Percentiles rank a stretch among this genome's conserved stretches.
Evolutionary conservation across 2,113 vertebrate genomes (phyloP).

Genomic region (Chrysochloris asiatica): DNA sequence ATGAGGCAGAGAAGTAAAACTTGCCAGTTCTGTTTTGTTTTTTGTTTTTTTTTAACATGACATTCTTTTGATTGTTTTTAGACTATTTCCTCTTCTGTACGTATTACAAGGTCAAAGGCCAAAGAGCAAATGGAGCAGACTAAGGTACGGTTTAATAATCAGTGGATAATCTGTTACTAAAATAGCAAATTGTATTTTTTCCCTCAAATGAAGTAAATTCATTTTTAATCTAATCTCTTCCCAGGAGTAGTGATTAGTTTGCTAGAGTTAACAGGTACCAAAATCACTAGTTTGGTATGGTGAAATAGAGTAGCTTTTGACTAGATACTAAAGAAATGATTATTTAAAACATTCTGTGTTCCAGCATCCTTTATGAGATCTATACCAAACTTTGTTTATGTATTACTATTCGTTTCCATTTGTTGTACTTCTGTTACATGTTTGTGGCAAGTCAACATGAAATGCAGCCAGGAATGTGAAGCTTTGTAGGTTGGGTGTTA

Average conservation of each 20-base stretch:
- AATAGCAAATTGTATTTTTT: background rate
- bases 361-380: background rate
- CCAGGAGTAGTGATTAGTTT: slow-evolving; percentile 8
- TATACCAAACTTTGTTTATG: background rate
- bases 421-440: background rate
- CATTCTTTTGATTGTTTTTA: slow-evolving; percentile 62
- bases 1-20: slow-evolving; percentile 26
- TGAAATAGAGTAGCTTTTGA: background rate
- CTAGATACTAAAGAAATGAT: background rate
- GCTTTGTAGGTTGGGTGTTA: background rate
- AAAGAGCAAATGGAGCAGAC: slow-evolving; percentile 78
- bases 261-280: background rate
- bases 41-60: background rate
- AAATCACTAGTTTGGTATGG: background rate
- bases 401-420: background rate
- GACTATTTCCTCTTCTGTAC: slow-evolving; percentile 71
- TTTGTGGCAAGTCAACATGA: background rate
- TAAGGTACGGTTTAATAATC: slow-evolving; percentile 46
- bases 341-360: background rate
- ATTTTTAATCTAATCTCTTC: slow-evolving; percentile 8
- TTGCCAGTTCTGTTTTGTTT: slow-evolving; percentile 10
- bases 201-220: slow-evolving; percentile 12
- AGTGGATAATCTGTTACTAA: slow-evolving; percentile 26
- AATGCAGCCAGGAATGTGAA: background rate
- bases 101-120: slow-evolving; percentile 85